Evolutionary conservation across 1,140 invertebrate genomes (phyloP).

Genomic region (Drosophila asahinai): DNA sequence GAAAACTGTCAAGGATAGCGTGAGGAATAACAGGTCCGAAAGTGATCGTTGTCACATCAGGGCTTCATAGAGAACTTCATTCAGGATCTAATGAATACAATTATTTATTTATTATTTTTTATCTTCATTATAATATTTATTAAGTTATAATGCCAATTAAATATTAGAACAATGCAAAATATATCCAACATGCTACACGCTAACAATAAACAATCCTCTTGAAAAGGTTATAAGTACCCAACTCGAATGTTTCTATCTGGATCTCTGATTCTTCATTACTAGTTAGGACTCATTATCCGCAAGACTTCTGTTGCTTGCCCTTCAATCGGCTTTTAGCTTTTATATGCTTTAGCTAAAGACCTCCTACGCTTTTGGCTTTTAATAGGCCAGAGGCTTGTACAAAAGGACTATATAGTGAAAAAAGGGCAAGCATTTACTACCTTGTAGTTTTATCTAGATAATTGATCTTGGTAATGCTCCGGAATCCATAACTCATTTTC

Average conservation of each 20-base stretch:
- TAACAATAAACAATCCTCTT: too few species aligned
- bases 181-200: too few species aligned
- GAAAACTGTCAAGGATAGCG: conserved; percentile 12
- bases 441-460: not conserved
- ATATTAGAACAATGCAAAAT: not conserved
- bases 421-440: too few species aligned
- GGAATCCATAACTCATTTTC: not conserved
- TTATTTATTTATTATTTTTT: too few species aligned
- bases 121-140: too few species aligned
- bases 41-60: conserved; percentile 9
- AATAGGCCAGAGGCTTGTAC: conserved; percentile 26
- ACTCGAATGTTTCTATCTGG: not conserved
- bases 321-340: conserved; percentile 27
- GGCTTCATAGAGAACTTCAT: not conserved
- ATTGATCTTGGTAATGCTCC: not conserved
- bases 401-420: not conserved
- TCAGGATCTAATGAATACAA: too few species aligned
- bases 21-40: conserved; percentile 18
- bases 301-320: too few species aligned
- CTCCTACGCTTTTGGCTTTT: conserved; percentile 10
- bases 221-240: too few species aligned
- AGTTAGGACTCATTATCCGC: not conserved
- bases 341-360: conserved; percentile 20
- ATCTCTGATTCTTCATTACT: not conserved
- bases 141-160: too few species aligned